Percentiles rank a stretch among this genome's conserved stretches.
Conservation (phyloP, 2,113 vertebrate genomes). For the Carlito syrichta region DNA sequence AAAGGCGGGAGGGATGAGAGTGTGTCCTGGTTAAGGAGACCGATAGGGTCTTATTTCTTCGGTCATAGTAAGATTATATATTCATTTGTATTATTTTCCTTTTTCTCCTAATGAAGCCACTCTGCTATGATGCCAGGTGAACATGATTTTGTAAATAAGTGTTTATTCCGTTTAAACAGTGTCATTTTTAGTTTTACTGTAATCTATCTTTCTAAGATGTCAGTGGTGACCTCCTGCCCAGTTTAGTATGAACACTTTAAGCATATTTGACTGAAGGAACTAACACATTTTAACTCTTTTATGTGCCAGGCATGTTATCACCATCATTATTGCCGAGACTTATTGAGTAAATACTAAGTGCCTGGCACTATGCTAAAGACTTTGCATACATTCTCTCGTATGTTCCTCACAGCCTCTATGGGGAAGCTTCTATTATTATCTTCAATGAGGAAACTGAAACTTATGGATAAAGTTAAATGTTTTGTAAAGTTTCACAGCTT, state of each 20-base stretch:
- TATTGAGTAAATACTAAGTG: neutral
- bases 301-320: neutral
- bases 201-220: neutral
- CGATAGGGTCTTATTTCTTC: neutral
- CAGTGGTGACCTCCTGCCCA: neutral
- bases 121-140: neutral
- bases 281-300: neutral
- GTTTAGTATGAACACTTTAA: neutral
- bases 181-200: neutral
- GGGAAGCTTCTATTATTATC: neutral
- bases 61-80: neutral
- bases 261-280: neutral
- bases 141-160: neutral
- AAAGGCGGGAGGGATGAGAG: no score
- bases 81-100: neutral
- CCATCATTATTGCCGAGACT: neutral
- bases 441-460: neutral
- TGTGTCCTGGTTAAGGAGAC: neutral
- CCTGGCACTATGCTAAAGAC: neutral
- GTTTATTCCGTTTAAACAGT: neutral
- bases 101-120: neutral
- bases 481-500: neutral
- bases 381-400: neutral
- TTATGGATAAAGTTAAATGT: neutral
- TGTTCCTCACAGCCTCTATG: neutral